Base-by-base conservation (phyloP, 2,113 vertebrate genomes). In the Sclerurus mexicanus region DNA sequence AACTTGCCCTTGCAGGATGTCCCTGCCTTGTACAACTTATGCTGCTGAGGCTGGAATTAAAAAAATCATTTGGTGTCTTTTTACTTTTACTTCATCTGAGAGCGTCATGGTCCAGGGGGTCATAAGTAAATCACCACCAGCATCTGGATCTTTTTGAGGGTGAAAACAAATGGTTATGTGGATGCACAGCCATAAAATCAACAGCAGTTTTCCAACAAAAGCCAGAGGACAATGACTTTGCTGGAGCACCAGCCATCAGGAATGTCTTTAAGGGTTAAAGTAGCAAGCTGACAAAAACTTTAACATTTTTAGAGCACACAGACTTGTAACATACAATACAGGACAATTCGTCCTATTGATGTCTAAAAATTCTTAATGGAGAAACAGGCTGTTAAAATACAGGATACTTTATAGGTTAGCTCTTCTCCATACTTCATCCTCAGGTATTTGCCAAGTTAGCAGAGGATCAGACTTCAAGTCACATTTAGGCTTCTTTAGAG, bases 381-480 rank as follows among this genome's bases (percentile, higher is more conserved):
- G 95, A 97, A 97, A 97, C 95, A 97, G 73, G 96, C 97, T 97
- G 96, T 96, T 97, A 91, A 95, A 97, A 95, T 92, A 93, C 68
- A 94, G 89, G 79, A 86, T 95, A 86, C 83, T 90, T 93, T 96
- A 95, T 83, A 94, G 94, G 91, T 68, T 92, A 93, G 96, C 74
- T 92, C 94, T 96, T 94, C 91, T 92, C 95, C 87, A 95, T 95
- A 95, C 95, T 93, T 93, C 87, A 94, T 81, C 40, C 72, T 91
- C 74, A 71, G 56, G 40, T 89, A 89, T 87, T 93, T 96, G 96
- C 96, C 93, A 96, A 94, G 92, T 94, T 95, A 96, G 75, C 66
- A 94, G 67, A 97, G 93, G 89, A 95, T 88, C 94, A 94, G 91
- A 74, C 92, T 93, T 94, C 93, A 89, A 91, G 85, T 87, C 86